Base-by-base conservation (phyloP, 2,113 vertebrate genomes). In the cat (Felis catus) region DNA sequence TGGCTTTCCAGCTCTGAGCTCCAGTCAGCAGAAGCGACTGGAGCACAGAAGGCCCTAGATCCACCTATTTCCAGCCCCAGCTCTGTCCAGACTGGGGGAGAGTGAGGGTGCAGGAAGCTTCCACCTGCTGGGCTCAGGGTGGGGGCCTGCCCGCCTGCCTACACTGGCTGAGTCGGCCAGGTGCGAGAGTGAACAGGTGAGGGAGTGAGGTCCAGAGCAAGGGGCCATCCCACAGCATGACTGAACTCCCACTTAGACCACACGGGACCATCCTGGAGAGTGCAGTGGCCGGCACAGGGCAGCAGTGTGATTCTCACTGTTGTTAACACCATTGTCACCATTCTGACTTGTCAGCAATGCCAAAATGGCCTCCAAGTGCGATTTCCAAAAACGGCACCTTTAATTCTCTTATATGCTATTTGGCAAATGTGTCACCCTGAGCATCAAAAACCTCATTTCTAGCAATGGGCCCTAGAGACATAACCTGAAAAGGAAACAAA, bases 181-280 rank as follows among this genome's bases (percentile, higher is more conserved):
- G 51, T n/a, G 7, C 12, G 1, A 7, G 23, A 3, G 4, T 2
- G 19, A 15, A 79, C 0, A 6, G 13, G 48, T 33, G 33, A 41
- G 45, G 8, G 23, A n/a, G 10, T 55, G 45, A 68, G 51, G 15
- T 48, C 21, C 14, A 25, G n/a, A 55, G 16, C 0, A 5, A 65
- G 23, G 3, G 39, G 21, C 1, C 4, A 9, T 48, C 48, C 48
- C 0, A 0, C 31, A 48, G 58, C 18, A 36, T 0, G 2, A 13
- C 78, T 21, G 8, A 66, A 71, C 23, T 58, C 48, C 12, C 0
- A 4, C 12, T 41, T 48, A 29, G 73, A 45, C 33, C 0, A 11
- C 13, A 21, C 25, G 27, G 11, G 70, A 36, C 33, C 1, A 8
- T 10, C 39, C 5, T 13, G 7, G 39, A 21, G 5, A 51, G 15